Evolutionary conservation across 37 sponge, comb jelly and placozoan species (phyloP).

Genomic region (Beroe forskalii): DNA sequence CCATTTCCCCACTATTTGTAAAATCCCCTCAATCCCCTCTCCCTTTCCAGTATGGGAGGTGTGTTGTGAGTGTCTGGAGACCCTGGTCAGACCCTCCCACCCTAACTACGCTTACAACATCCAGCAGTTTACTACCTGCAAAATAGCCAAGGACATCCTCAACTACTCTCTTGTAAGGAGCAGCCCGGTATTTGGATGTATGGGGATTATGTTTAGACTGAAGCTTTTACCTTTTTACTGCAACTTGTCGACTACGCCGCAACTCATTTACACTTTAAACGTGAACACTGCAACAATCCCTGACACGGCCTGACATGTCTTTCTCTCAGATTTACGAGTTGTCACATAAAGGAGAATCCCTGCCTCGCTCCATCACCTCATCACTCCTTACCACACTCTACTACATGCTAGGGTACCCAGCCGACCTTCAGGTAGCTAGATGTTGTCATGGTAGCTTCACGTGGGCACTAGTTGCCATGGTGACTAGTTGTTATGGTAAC

Average conservation of each 20-base stretch:
- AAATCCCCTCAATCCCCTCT: too few relatives aligned
- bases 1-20: too few relatives aligned
- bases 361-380: slow-evolving; percentile 29
- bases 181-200: too few relatives aligned
- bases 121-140: slow-evolving; percentile 14
- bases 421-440: slow-evolving; percentile 26
- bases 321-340: slow-evolving; percentile 63
- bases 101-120: slow-evolving; percentile 57
- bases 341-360: slow-evolving; percentile 44
- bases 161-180: slow-evolving; percentile 11
- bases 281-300: too few relatives aligned
- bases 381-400: slow-evolving; percentile 51
- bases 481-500: too few relatives aligned
- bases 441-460: background rate
- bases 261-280: too few relatives aligned
- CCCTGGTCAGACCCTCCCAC: slow-evolving; percentile 47
- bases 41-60: slow-evolving; percentile 29
- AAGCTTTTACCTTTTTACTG: too few relatives aligned
- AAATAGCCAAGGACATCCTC: slow-evolving; percentile 39
- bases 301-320: too few relatives aligned
- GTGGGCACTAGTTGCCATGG: background rate
- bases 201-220: too few relatives aligned
- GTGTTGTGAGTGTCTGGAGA: slow-evolving; percentile 65
- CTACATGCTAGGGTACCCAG: slow-evolving; percentile 50
- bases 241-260: too few relatives aligned